Base-by-base conservation (phyloP, 2,113 vertebrate species). In the Catagonus wagneri region DNA sequence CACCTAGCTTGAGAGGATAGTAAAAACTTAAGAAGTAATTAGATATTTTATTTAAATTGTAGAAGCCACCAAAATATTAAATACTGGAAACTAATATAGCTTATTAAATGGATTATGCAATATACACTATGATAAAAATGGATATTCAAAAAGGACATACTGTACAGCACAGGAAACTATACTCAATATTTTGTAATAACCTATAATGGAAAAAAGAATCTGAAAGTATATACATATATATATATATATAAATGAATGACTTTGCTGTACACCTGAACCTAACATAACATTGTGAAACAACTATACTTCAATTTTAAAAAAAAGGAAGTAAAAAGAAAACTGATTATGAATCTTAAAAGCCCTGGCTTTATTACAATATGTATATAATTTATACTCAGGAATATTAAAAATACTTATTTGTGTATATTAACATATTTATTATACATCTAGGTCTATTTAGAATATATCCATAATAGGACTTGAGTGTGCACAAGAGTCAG, bases 21-120 rank as follows among this genome's bases (percentile, higher is more conserved):
- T 15, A 91, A 72, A 85, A 91, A 12, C 7, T 52, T 39, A 32
- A 3, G 7, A 76, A 85, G 27, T 68, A 91, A 85, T 76, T 54
- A 71, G n/a, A 90, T 7, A 89, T 96, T 91, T 83, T 39, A 81
- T 83, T 91, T 71, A 76, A 89, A 14, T 61, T 81, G 16, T 25
- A 50, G 52, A 95, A 89, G 23, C 7, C 13, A 86, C 5, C 44
- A 58, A 90, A 81, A 91, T 74, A 58, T 52, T 68, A 93, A 91
- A 74, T 81, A 15, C 29, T 60, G 68, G 12, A 68, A 81, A 85
- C 4, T 27, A 84, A 32, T 34, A 58, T 71, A 79, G 87, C 2
- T 36, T 58, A 58, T 6, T 6, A 44, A 44, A 44, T 44, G 44
- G 44, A 44, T 44, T 44, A 44, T 8, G 8, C 8, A 44, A 44